Evolutionary conservation across 2,113 vertebrate species (phyloP), one percentile per base, ranked within the genome.

Genomic region (Osmerus mordax): DNA sequence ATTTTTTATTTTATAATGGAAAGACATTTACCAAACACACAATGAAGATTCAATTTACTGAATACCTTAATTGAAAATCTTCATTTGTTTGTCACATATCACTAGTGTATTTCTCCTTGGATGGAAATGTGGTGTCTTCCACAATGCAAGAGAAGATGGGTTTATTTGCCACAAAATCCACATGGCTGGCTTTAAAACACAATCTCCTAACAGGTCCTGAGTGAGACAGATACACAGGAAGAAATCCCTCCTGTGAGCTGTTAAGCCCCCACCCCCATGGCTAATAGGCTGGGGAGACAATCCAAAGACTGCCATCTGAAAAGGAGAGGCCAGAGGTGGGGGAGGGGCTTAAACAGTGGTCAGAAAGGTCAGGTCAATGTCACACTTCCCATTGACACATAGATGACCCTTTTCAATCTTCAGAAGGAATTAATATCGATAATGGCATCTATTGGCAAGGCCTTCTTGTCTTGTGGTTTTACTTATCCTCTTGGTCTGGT

Each of bases 301-400:
- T 79, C 74, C 84, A 77, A 75, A 68, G 69, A 67, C 70, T 74
- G 67, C 12, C 25, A 15, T 78, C 73, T 52, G 51, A n/a, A 41
- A 64, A 55, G 53, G 16, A 32, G 32, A 18, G 18, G 11, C n/a
- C n/a, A 16, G 8, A 7, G 18, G 16, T 5, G 64, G 18, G 41
- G 70, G 60, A 14, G 2, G 18, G 61, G 69, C 67, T 84, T 83
- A 82, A 82, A 80, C n/a, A 78, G 79, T 76, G 64, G 84, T 78
- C 75, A 36, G n/a, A 83, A 73, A 88, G 88, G 90, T 91, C 87
- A 83, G 80, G 81, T 86, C 81, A 81, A 36, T 67, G 36, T 81
- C 80, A 83, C 89, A 73, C 78, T 18, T 64, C 67, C 51, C 12
- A 23, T 28, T 65, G 62, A 79, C 84, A 88, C 88, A 82, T 72